Evolutionary conservation across 2,113 vertebrate genomes (phyloP), one percentile per base, ranked within the genome.

Genomic region (Spheniscus mendiculus): DNA sequence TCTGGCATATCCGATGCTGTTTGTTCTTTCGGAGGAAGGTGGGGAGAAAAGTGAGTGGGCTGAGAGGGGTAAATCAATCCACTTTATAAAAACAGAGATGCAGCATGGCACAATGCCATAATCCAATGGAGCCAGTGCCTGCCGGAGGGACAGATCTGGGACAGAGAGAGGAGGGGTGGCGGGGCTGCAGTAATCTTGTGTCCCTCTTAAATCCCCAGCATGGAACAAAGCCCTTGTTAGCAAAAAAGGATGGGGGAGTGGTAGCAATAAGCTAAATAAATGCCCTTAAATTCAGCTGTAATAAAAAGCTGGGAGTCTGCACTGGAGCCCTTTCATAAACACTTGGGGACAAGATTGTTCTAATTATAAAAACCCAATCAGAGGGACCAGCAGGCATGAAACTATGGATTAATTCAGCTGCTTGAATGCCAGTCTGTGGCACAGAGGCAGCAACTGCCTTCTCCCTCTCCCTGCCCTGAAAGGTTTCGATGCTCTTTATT

Each of bases 311-410:
- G 53, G 53, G 84, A 92, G 73, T 47, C 70, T 85, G 66, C 53
- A 3, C 52, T 61, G 15, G 25, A 69, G 26, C 15, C 12, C 6
- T 90, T 89, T 67, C 67, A 42, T 67, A 69, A 74, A 90, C 45
- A 52, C 65, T 5, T 16, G 36, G 70, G 88, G 63, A 76, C 42
- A 84, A 96, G 90, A 78, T 74, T 93, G 61, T 79, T 53, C 74
- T 97, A 90, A 97, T 97, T 96, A 83, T 80, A 76, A 97, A 82
- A 88, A 52, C 58, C 59, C 85, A 90, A 82, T 90, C 74, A 95
- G 79, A 84, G 81, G 72, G 82, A 90, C 9, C 93, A 84, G 74
- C 26, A 55, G 91, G 78, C 89, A 85, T 87, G 91, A 85, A 96
- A 90, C 93, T 38, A 12, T 55, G 55, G 83, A 83, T 85, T 93